Conservation (phyloP, 1,140 invertebrate species). For the Meloidogyne exigua region DNA sequence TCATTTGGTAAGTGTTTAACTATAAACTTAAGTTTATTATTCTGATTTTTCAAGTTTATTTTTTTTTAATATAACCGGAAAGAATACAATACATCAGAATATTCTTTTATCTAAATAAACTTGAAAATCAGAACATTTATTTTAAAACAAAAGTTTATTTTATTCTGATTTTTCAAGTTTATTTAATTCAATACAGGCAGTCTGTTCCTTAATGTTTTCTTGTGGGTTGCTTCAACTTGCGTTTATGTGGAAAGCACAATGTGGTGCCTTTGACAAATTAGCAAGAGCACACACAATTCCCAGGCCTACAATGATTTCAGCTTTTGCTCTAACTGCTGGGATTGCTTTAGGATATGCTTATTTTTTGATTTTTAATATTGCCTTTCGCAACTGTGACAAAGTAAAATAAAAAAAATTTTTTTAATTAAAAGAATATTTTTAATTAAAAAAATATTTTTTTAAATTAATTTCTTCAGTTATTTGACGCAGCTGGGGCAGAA, state of each 20-base stretch:
- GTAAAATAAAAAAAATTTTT: neutral
- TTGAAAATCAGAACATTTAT: neutral
- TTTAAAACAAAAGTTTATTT: neutral
- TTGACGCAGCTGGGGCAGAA: slow-evolving; percentile 52
- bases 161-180: slow-evolving; percentile 32
- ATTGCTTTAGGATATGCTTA: slow-evolving; percentile 60
- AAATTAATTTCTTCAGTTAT: slow-evolving; percentile 28
- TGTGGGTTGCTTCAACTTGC: slow-evolving; percentile 53
- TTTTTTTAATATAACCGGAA: too few species aligned
- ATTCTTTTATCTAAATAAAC: slow-evolving; percentile 2
- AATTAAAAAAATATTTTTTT: neutral
- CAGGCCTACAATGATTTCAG: slow-evolving; percentile 57
- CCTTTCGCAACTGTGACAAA: slow-evolving; percentile 60
- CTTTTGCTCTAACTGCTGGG: slow-evolving; percentile 56
- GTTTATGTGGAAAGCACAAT: slow-evolving; percentile 49
- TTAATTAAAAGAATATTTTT: neutral
- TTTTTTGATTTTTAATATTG: slow-evolving; percentile 61
- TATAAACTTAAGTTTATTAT: too few species aligned
- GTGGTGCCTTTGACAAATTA: slow-evolving; percentile 48
- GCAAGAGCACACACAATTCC: slow-evolving; percentile 58
- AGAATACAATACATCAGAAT: too few species aligned
- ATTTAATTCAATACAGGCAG: slow-evolving; percentile 45
- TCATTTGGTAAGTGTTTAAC: slow-evolving; percentile 46
- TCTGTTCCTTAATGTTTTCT: slow-evolving; percentile 45
- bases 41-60: too few species aligned